phyloP scores from a whole-genome alignment of 1,140 invertebrate genomes.

The Seison nebaliae region DNA sequence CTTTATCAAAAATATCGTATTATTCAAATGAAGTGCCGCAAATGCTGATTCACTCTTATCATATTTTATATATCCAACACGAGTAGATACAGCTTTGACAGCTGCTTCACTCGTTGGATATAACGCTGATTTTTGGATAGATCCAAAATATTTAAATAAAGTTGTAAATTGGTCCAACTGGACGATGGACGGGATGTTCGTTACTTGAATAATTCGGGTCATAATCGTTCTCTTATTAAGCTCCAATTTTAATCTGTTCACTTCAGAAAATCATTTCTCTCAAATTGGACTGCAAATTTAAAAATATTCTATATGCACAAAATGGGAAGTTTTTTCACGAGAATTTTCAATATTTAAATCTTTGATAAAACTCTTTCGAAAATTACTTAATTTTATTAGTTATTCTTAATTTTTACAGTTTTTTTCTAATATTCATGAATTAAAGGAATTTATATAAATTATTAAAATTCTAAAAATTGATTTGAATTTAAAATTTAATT shows the following conservation, averaged over 20 bases:
- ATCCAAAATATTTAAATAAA: slow-evolving; percentile 9
- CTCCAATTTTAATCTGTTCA: neutral
- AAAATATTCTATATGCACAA: too few relatives aligned
- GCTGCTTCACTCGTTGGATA: slow-evolving; percentile 10
- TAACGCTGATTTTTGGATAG: slow-evolving; percentile 5
- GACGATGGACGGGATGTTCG: slow-evolving; percentile 6
- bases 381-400: too few relatives aligned
- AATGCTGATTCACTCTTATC: slow-evolving; percentile 2
- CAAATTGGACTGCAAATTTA: too few relatives aligned
- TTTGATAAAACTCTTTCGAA: too few relatives aligned
- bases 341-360: too few relatives aligned
- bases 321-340: too few relatives aligned
- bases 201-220: slow-evolving; percentile 10
- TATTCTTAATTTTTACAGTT: too few relatives aligned
- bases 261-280: too few relatives aligned
- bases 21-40: slow-evolving; percentile 8
- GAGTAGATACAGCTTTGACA: neutral
- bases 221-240: neutral
- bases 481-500: too few relatives aligned
- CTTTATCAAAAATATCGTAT: slow-evolving; percentile 8
- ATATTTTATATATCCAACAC: slow-evolving; percentile 12
- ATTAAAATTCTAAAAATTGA: too few relatives aligned
- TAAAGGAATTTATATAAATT: too few relatives aligned
- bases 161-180: slow-evolving; percentile 7
- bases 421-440: too few relatives aligned